phyloP scores from a whole-genome alignment of 2,113 vertebrate genomes.

The Anolis sagrei region DNA sequence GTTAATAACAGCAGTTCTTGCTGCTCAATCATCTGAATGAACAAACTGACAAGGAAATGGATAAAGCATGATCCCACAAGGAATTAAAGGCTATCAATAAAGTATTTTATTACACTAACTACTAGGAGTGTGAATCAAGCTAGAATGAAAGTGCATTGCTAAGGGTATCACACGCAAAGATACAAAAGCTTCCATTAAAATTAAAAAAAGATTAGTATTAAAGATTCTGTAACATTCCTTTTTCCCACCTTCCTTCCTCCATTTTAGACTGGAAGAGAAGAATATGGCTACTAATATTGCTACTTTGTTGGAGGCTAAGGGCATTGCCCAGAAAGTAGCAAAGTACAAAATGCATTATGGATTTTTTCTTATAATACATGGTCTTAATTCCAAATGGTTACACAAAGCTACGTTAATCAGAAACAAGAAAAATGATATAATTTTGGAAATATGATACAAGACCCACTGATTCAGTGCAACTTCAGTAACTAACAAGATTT shows the following conservation, averaged over 20 bases:
- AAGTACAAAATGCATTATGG: too few species aligned
- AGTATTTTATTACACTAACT: not conserved
- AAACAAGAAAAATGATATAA: not conserved
- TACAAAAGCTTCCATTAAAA: too few species aligned
- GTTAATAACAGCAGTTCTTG: not conserved
- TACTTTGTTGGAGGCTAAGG: not conserved
- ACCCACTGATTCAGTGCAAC: too few species aligned
- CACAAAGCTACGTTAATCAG: not conserved
- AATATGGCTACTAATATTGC: too few species aligned
- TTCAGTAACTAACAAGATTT: too few species aligned
- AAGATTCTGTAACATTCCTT: too few species aligned
- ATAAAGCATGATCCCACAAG: not conserved
- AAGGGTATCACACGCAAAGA: not conserved
- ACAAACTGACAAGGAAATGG: not conserved
- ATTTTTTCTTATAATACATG: not conserved
- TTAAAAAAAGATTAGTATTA: too few species aligned
- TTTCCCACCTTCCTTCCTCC: too few species aligned
- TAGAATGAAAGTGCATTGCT: not conserved
- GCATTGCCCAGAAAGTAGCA: not conserved
- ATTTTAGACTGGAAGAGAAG: too few species aligned
- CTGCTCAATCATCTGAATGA: not conserved
- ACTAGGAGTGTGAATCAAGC: not conserved
- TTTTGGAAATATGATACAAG: not conserved
- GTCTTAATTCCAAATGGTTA: not conserved
- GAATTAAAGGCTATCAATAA: not conserved